phyloP scores from a whole-genome alignment of 2,888 invertebrate species.

The Lypha dubia region DNA sequence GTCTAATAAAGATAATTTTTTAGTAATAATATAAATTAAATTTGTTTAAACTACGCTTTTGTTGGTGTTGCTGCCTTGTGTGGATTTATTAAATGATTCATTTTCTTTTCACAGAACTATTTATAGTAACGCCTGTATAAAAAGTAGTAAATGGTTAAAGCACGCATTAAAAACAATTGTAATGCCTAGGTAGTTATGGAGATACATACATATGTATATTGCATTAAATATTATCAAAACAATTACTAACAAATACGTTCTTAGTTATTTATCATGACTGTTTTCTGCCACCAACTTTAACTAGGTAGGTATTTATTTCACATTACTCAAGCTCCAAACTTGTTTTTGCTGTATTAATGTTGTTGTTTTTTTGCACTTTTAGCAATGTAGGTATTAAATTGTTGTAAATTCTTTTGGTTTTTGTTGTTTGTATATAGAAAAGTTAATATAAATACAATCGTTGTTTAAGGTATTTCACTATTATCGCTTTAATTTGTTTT shows the following conservation, averaged over 20 bases:
- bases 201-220: background rate
- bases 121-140: background rate
- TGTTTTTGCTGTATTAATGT: slow-evolving; percentile 41
- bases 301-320: slow-evolving; percentile 11
- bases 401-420: slow-evolving; percentile 64
- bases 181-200: too few species aligned
- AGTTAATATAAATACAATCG: background rate
- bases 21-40: background rate
- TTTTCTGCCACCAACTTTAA: slow-evolving; percentile 30
- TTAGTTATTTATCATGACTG: slow-evolving; percentile 19
- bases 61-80: slow-evolving; percentile 12
- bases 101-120: slow-evolving; percentile 49
- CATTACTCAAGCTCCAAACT: slow-evolving; percentile 51
- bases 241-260: slow-evolving; percentile 14
- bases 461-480: slow-evolving; percentile 21
- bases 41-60: slow-evolving; percentile 16
- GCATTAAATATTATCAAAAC: background rate
- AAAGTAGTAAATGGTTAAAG: slow-evolving; percentile 10
- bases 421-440: slow-evolving; percentile 34
- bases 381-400: slow-evolving; percentile 42
- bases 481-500: too few species aligned
- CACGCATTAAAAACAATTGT: slow-evolving; percentile 19
- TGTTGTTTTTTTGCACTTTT: slow-evolving; percentile 66
- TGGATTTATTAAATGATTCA: slow-evolving; percentile 57
- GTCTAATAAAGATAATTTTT: slow-evolving; percentile 34